Evolutionary conservation across 2,888 invertebrate species (phyloP).

Genomic region (Noctua fimbriata): DNA sequence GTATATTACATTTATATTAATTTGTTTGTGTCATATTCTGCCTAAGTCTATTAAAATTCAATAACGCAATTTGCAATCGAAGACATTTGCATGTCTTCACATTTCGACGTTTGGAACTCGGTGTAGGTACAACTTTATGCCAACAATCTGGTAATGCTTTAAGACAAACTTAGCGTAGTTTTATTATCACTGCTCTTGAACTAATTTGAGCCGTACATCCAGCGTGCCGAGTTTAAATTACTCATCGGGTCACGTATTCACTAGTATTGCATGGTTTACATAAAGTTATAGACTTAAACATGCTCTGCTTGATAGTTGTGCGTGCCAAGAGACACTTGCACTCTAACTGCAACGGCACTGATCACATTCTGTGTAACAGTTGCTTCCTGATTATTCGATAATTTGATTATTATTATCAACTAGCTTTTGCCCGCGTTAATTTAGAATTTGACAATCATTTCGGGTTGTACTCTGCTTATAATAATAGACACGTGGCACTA

Average conservation of each 20-base stretch:
- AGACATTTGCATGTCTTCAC: neutral
- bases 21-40: no score
- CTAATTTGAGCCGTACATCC: conserved; percentile 20
- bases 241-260: conserved; percentile 18
- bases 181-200: conserved; percentile 13
- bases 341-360: neutral
- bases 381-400: neutral
- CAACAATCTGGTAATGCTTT: neutral
- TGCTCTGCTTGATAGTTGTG: conserved; percentile 13
- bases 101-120: neutral
- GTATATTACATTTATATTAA: no score
- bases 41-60: neutral
- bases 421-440: no score
- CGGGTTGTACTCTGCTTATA: no score
- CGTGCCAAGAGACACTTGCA: conserved; percentile 2
- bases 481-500: no score
- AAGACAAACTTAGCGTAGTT: conserved; percentile 8
- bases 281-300: conserved; percentile 22
- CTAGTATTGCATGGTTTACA: conserved; percentile 27
- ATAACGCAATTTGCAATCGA: neutral
- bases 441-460: no score
- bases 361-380: neutral
- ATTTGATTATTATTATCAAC: neutral
- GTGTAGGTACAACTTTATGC: neutral
- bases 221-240: conserved; percentile 20